Conservation (phyloP, 2,113 vertebrate genomes). For the Atlantisia rogersi region DNA sequence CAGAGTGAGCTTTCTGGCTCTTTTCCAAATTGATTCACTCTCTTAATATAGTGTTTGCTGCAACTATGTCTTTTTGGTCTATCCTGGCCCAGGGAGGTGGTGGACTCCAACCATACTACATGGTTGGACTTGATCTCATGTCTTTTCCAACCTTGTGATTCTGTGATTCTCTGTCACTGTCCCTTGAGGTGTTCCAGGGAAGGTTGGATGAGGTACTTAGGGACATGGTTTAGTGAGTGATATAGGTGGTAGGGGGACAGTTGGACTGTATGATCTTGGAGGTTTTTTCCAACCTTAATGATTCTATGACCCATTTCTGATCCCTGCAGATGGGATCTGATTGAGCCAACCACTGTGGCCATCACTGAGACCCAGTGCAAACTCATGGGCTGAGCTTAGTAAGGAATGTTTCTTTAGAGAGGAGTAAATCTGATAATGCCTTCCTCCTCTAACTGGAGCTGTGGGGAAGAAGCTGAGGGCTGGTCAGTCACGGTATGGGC, state of each 20-base stretch:
- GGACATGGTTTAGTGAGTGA: too few relatives aligned
- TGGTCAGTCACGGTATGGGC: fast-evolving
- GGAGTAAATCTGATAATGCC: neutral
- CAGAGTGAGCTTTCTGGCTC: neutral
- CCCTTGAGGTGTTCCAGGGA: too few relatives aligned
- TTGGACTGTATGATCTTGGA: too few relatives aligned
- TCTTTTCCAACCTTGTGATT: too few relatives aligned
- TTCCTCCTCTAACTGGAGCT: neutral
- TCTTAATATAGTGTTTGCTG: neutral
- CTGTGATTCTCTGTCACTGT: too few relatives aligned
- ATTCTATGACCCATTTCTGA: neutral
- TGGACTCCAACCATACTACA: too few relatives aligned
- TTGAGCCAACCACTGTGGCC: neutral
- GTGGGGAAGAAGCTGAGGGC: neutral
- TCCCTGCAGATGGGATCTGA: neutral
- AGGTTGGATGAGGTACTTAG: too few relatives aligned
- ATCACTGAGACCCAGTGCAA: neutral
- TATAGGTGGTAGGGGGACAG: too few relatives aligned
- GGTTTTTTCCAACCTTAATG: too few relatives aligned
- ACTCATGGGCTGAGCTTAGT: neutral
- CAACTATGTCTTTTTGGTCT: neutral
- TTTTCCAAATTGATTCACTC: neutral
- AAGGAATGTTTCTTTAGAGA: neutral
- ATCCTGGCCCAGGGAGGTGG: neutral
- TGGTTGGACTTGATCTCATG: too few relatives aligned